A percentile compares a stretch with the other conserved stretches of the same genome.
phyloP scores from a whole-genome alignment of 2,113 vertebrate genomes.

The Globicephala melas region DNA sequence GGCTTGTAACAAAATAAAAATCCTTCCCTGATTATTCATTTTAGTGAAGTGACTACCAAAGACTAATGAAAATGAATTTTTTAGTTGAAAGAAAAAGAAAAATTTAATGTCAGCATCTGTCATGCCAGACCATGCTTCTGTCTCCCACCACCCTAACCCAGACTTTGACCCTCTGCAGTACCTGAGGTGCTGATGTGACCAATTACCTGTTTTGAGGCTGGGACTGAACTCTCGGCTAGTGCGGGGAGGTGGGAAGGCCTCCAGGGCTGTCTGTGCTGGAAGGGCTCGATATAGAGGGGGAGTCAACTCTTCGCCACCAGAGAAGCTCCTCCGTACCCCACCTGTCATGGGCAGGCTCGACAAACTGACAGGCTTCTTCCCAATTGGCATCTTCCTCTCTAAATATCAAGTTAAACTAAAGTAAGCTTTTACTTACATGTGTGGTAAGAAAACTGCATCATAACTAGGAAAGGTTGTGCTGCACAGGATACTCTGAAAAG shows the following conservation, averaged over 20 bases:
- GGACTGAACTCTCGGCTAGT: constrained; percentile 87
- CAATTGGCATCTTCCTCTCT: constrained; percentile 96
- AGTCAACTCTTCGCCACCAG: constrained; percentile 92
- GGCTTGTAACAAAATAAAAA: neutral
- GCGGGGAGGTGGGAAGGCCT: constrained; percentile 87
- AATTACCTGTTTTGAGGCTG: constrained; percentile 94
- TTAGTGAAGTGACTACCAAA: constrained; percentile 65
- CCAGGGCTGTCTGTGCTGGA: constrained; percentile 87
- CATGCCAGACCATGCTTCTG: constrained; percentile 44
- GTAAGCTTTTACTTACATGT: constrained; percentile 83
- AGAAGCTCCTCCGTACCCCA: constrained; percentile 92
- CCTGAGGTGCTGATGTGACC: constrained; percentile 69
- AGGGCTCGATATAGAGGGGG: constrained; percentile 90
- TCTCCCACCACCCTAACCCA: constrained; percentile 72
- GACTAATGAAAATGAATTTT: constrained; percentile 73
- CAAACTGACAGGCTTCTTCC: constrained; percentile 94
- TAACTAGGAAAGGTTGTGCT: constrained; percentile 62
- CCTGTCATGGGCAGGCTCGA: constrained; percentile 86
- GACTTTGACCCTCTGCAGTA: constrained; percentile 62
- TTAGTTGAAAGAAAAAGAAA: constrained; percentile 56
- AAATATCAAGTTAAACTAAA: constrained; percentile 95
- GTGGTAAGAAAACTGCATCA: constrained; percentile 76
- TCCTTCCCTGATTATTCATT: constrained; percentile 47
- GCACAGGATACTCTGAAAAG: constrained; percentile 33
- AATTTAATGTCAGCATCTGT: constrained; percentile 63